Evolutionary conservation across 2,888 invertebrate species (phyloP), one percentile per base, ranked within the genome.

Genomic region (Aphelenchoides bicaudatus): DNA sequence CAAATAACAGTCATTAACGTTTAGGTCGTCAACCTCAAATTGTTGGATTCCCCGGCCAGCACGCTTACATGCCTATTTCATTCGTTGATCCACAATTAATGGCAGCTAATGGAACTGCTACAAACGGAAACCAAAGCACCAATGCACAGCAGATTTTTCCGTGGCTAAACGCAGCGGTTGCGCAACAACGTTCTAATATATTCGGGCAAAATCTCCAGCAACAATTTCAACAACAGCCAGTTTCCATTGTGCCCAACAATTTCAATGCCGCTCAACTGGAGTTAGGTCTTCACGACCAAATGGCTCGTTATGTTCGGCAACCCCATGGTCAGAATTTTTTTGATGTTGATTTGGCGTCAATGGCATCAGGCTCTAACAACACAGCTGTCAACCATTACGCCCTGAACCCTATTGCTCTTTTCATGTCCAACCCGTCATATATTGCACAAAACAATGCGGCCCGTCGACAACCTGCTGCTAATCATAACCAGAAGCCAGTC

Each of bases 1-100:
- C 5, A 25, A n/a, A 29, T 19, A 46, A 21, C 46, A 27, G 13
- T 10, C 27, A 25, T 3, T 28, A 19, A 30, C 16, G 38, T 58
- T 43, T 51, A 48, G 63, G 54, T 27, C 50, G 63, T 1, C 64
- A 64, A 43, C 56, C 61, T 13, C 65, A 61, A 39, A 48, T 67
- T 21, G 54, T 55, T 30, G 59, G 55, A 4, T 58, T 67, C 19
- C 37, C 64, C 1, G 52, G 52, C 10, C 49, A 39, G 8, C 47
- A 51, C 5, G 49, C 59, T 37, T 70, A 68, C 59, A 67, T 75
- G 31, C 74, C 74, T 37, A 71, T 74, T 30, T 68, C 73, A 23
- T 62, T 76, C 50, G 68, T 74, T 56, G 74, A 73, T 54, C 73
- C 71, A 29, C 54, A 55, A 3, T 28, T 56, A 6, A 37, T 65